Base-by-base conservation (phyloP, 23 tunicate genomes). In the Halocynthia roretzi region DNA sequence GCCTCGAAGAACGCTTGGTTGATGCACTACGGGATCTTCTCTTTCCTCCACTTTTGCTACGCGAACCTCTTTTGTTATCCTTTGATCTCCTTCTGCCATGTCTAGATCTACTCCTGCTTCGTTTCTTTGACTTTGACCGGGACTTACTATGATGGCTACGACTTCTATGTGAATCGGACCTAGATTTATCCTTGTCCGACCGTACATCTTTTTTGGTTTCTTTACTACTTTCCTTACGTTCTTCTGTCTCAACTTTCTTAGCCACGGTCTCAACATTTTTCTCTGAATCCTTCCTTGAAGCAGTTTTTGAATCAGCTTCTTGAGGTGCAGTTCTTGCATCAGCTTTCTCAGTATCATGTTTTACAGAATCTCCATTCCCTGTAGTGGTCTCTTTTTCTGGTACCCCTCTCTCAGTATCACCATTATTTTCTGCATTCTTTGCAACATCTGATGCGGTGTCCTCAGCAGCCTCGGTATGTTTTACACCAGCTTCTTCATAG, bases 1-100 rank as follows among this genome's bases (percentile, higher is more conserved):
- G 44, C 44, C 44, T 31, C 4, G 44, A 31, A 31, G 44, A 31
- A 31, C 44, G 44, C 44, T 31, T 31, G 44, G 44, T 31, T 31
- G 44, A 31, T 31, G 44, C 44, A 54, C 58, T 68, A 14, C 80
- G 77, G 18, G 80, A 77, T 71, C 83, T 71, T 18, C 93, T 82
- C 54, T 82, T 53, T 56, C 77, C 48, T 56, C 77, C 31, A 12
- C 68, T n/a, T 61, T 31, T 20, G 14, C 54, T 21, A 71, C 55
- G 68, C 10, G 53, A 23, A 15, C 80, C 23, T 53, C 87, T 48
- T 55, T 80, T 83, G 50, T 57, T 63, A 7, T 71, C 52, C 10
- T 84, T 80, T 18, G 78, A 63, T 11, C 85, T 81, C 5, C 76
- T 5, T 79, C 83, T 71, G 11, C 81, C 71, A 49, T 81, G 75